Evolutionary conservation across 2,888 invertebrate genomes (phyloP).

Genomic region (Cerastoderma edule): DNA sequence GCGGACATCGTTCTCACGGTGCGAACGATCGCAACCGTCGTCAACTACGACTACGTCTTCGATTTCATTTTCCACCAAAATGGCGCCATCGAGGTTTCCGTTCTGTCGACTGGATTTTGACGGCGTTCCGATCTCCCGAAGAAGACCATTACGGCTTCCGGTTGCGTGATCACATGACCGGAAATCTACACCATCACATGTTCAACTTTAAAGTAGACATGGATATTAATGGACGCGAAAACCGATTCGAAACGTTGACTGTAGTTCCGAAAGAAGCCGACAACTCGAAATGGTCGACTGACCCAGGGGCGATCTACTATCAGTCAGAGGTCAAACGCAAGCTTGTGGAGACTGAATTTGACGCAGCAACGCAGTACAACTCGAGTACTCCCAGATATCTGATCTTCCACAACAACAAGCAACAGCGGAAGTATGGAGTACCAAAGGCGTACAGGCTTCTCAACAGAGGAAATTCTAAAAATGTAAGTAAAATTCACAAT

Average conservation of each 20-base stretch:
- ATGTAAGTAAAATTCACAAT: slow-evolving; percentile 39
- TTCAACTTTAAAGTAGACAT: slow-evolving; percentile 75
- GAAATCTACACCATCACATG: slow-evolving; percentile 77
- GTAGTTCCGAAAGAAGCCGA: slow-evolving; percentile 58
- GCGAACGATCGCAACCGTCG: slow-evolving; percentile 69
- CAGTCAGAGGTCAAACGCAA: slow-evolving; percentile 60
- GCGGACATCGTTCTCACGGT: slow-evolving; percentile 68
- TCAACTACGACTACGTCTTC: slow-evolving; percentile 78
- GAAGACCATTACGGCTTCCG: slow-evolving; percentile 68
- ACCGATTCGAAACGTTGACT: slow-evolving; percentile 76
- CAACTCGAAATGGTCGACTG: slow-evolving; percentile 54
- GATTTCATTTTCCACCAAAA: slow-evolving; percentile 79
- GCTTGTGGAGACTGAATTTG: slow-evolving; percentile 64
- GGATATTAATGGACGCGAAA: slow-evolving; percentile 73
- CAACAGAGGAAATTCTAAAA: slow-evolving; percentile 69
- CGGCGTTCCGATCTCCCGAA: slow-evolving; percentile 51
- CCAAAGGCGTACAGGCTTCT: slow-evolving; percentile 72
- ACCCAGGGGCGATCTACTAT: slow-evolving; percentile 39
- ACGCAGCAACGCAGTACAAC: slow-evolving; percentile 73
- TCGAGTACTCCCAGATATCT: slow-evolving; percentile 75
- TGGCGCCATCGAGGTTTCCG: slow-evolving; percentile 71
- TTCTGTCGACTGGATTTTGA: slow-evolving; percentile 73
- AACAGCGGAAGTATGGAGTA: slow-evolving; percentile 63
- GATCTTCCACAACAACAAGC: slow-evolving; percentile 69
- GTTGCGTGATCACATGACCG: slow-evolving; percentile 66